A percentile compares a stretch with the other conserved stretches of the same genome.
Evolutionary conservation across 1,140 invertebrate genomes (phyloP).

Genomic region (Diorhabda sublineata): DNA sequence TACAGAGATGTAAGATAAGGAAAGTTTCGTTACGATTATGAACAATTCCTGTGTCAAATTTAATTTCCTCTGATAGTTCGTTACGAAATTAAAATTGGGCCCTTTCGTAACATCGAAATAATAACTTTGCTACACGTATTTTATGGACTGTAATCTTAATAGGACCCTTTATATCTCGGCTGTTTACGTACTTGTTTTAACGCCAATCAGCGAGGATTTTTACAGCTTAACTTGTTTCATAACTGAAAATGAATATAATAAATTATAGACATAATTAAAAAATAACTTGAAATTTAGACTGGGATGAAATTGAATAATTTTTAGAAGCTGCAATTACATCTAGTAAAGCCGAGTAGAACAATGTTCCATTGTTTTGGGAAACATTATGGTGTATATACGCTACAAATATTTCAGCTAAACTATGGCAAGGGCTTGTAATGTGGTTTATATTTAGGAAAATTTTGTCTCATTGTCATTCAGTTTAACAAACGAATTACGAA

Average conservation of each 20-base stretch:
- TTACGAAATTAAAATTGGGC: conserved; percentile 24
- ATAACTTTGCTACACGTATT: conserved; percentile 25
- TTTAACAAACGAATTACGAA: background rate
- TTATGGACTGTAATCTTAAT: conserved; percentile 33
- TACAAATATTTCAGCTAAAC: no score
- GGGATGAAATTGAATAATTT: no score
- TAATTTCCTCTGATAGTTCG: conserved; percentile 24
- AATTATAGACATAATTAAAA: no score
- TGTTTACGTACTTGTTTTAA: conserved; percentile 27
- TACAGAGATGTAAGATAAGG: conserved; percentile 3
- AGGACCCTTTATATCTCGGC: conserved; percentile 26
- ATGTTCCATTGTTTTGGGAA: no score
- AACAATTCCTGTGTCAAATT: conserved; percentile 24
- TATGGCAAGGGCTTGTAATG: no score
- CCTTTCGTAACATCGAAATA: conserved; percentile 24
- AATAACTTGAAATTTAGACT: no score
- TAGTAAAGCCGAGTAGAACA: no score
- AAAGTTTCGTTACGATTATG: conserved; percentile 11
- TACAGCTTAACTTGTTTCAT: background rate
- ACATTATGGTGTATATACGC: no score
- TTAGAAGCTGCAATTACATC: no score
- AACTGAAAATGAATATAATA: no score
- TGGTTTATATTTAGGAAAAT: no score
- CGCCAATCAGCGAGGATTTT: conserved; percentile 25
- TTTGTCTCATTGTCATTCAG: no score